These are phyloP conservation scores for Yponomeuta sedellus DNA, from an alignment of 2,888 invertebrate species.

Conservation along the genomic window DNA sequence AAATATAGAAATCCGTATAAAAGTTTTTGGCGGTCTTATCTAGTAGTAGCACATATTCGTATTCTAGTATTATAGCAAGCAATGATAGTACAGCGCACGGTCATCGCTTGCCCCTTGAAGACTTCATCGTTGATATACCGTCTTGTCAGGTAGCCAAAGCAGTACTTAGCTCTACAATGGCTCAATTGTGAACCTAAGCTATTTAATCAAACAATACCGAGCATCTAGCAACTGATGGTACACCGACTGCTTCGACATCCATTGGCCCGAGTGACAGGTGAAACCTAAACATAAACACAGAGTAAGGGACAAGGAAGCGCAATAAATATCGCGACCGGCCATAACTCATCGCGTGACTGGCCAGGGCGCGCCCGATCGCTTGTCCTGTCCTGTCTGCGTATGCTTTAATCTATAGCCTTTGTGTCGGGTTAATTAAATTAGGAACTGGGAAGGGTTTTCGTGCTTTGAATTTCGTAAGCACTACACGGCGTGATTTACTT, in stretches of 20 bases:
- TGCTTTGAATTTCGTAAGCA: not conserved
- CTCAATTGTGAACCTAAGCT: too few relatives aligned
- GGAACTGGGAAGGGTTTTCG: not conserved
- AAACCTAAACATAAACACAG: constrained; percentile 45
- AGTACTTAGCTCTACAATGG: too few relatives aligned
- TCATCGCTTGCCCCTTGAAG: too few relatives aligned
- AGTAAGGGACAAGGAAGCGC: constrained; percentile 37
- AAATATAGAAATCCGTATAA: too few relatives aligned
- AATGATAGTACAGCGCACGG: too few relatives aligned
- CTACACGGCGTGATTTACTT: too few relatives aligned
- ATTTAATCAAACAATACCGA: not conserved
- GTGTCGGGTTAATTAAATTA: not conserved
- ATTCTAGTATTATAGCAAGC: too few relatives aligned
- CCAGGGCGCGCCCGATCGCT: constrained; percentile 3
- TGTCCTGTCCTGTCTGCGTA: not conserved
- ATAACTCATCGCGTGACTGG: constrained; percentile 14
- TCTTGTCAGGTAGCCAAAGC: too few relatives aligned
- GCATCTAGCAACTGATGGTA: not conserved
- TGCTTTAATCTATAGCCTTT: not conserved
- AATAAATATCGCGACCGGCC: constrained; percentile 48
- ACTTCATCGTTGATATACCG: too few relatives aligned
- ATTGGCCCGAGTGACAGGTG: constrained; percentile 44
- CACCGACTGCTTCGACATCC: constrained; percentile 30
- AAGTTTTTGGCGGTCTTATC: too few relatives aligned
- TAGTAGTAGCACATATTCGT: too few relatives aligned